Conservation (phyloP, 2,888 invertebrate species). For the Calliphora vomitoria region DNA sequence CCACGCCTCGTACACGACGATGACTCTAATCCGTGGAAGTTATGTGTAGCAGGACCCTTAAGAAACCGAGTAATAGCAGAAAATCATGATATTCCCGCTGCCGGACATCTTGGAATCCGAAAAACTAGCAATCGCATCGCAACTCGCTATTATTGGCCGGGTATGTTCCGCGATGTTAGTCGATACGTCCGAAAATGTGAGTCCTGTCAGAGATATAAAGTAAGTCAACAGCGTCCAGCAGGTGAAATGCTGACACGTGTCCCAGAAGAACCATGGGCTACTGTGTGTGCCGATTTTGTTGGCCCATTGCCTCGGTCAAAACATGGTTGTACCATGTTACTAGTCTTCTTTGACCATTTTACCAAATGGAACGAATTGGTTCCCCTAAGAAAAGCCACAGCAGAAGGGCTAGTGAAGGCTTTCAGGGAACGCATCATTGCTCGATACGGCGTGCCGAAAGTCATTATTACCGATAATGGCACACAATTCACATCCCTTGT, state of each 20-base stretch:
- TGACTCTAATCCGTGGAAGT: not conserved
- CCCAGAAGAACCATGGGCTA: no score
- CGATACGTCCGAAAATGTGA: slow-evolving; percentile 10
- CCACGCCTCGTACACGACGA: not conserved
- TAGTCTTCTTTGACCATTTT: not conserved
- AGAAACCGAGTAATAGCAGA: not conserved
- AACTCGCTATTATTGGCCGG: slow-evolving; percentile 35
- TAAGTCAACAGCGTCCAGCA: no score
- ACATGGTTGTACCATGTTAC: slow-evolving; percentile 4
- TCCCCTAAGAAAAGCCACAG: not conserved
- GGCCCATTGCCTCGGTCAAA: no score
- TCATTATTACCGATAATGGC: not conserved
- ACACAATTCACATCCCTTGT: not conserved
- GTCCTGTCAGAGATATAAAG: no score
- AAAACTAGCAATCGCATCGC: slow-evolving; percentile 9
- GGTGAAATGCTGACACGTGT: no score
- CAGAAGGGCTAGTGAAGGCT: not conserved
- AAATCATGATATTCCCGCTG: not conserved
- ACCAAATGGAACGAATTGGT: not conserved
- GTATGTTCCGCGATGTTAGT: slow-evolving; percentile 22
- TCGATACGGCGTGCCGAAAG: not conserved
- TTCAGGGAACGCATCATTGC: not conserved
- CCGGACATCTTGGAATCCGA: slow-evolving; percentile 11
- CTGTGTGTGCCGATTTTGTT: no score
- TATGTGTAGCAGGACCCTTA: slow-evolving; percentile 22